A percentile compares a stretch with the other conserved stretches of the same genome.
Conservation (phyloP, 2,797 vertebrate genomes). For the Sorex maritimensis region DNA sequence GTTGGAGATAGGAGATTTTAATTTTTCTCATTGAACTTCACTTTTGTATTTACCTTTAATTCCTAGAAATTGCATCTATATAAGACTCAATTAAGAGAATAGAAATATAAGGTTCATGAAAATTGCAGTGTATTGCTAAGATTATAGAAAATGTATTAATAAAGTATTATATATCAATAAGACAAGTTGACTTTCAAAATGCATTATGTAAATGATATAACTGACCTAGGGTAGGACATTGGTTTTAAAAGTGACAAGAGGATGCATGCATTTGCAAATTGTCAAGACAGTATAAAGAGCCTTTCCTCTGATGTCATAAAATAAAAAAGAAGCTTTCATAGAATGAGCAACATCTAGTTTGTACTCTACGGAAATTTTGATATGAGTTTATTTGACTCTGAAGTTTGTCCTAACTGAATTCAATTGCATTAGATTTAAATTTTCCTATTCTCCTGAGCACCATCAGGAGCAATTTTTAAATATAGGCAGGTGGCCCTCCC, state of each 20-base stretch:
- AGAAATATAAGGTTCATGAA: slow-evolving; percentile 13
- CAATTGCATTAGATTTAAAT: background rate
- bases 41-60: slow-evolving; percentile 60
- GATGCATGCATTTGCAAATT: background rate
- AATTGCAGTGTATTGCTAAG: slow-evolving; percentile 17
- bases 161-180: background rate
- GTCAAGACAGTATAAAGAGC: background rate
- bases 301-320: background rate
- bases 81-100: slow-evolving; percentile 15
- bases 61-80: slow-evolving; percentile 34
- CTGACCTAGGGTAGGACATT: background rate
- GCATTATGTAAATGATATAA: slow-evolving; percentile 6
- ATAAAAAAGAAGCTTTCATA: background rate
- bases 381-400: background rate
- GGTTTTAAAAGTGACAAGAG: background rate
- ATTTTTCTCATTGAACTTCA: background rate
- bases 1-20: background rate
- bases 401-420: background rate
- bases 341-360: no score
- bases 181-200: slow-evolving; percentile 37
- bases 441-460: no score
- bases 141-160: background rate
- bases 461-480: no score
- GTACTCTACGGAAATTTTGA: background rate
- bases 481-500: no score